Percentiles rank a stretch among this genome's conserved stretches.
Evolutionary conservation across 2,888 invertebrate species (phyloP).

Genomic region (Lamellibrachia columna): DNA sequence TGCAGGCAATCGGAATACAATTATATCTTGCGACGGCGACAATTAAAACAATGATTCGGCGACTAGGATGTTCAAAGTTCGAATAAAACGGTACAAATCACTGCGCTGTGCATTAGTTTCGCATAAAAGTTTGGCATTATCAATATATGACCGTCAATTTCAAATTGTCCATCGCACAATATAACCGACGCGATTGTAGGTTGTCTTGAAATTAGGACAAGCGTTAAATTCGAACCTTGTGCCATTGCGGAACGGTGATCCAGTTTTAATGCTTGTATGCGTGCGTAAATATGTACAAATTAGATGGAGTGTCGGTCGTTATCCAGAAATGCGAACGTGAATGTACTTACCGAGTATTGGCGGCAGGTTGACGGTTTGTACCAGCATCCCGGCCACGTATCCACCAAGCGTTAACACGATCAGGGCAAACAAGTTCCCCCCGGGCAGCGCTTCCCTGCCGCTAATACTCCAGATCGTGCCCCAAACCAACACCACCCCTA

Average conservation of each 20-base stretch:
- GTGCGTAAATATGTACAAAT: background rate
- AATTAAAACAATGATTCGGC: background rate
- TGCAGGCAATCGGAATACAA: background rate
- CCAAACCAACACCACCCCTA: slow-evolving; percentile 48
- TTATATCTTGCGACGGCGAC: background rate
- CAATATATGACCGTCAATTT: background rate
- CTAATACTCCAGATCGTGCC: slow-evolving; percentile 51
- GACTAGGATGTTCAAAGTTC: background rate
- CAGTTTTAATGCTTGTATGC: background rate
- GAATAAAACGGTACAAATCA: background rate
- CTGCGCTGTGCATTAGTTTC: background rate
- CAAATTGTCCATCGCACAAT: background rate
- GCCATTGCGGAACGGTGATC: background rate
- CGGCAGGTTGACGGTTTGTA: slow-evolving; percentile 53
- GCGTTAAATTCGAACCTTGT: background rate
- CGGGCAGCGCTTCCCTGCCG: slow-evolving; percentile 53
- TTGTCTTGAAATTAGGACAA: background rate
- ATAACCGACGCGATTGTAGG: background rate
- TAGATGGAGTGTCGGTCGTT: background rate
- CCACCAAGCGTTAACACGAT: slow-evolving; percentile 54
- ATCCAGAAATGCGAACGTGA: background rate
- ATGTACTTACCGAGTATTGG: slow-evolving; percentile 54
- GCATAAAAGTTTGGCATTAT: background rate
- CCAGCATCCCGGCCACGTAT: slow-evolving; percentile 54
- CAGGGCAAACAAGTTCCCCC: slow-evolving; percentile 59